Evolutionary conservation across 2,113 vertebrate genomes (phyloP).

Genomic region (Daboia siamensis): DNA sequence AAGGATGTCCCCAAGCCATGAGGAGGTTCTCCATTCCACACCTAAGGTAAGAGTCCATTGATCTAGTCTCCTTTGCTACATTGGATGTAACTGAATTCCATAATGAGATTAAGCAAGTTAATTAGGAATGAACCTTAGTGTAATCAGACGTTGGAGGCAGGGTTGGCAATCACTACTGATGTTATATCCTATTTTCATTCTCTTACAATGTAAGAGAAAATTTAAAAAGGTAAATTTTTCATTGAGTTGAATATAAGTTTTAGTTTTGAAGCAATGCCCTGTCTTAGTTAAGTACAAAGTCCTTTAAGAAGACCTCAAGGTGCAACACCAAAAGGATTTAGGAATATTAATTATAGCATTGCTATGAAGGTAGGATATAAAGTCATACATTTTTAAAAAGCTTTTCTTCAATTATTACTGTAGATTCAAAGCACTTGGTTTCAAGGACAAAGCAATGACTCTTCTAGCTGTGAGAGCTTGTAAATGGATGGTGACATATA

Average conservation of each 20-base stretch:
- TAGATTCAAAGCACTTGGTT: constrained; percentile 53
- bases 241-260: background rate
- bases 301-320: constrained; percentile 49
- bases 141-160: background rate
- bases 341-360: constrained; percentile 50
- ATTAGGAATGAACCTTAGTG: background rate
- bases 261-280: constrained; percentile 4
- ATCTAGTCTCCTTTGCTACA: background rate
- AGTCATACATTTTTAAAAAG: constrained; percentile 66
- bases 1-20: background rate
- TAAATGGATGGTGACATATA: constrained; percentile 24
- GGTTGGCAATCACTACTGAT: background rate
- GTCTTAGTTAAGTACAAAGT: constrained; percentile 22
- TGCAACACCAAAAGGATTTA: constrained; percentile 31
- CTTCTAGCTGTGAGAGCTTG: constrained; percentile 21
- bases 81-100: background rate
- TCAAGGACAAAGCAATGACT: constrained; percentile 60
- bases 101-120: background rate
- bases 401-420: constrained; percentile 68
- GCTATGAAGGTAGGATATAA: constrained; percentile 51
- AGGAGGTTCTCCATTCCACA: background rate
- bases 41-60: background rate
- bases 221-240: background rate
- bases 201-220: background rate
- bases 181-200: background rate